Evolutionary conservation across 1,140 invertebrate species (phyloP).

Genomic region (Heliconius nattereri): DNA sequence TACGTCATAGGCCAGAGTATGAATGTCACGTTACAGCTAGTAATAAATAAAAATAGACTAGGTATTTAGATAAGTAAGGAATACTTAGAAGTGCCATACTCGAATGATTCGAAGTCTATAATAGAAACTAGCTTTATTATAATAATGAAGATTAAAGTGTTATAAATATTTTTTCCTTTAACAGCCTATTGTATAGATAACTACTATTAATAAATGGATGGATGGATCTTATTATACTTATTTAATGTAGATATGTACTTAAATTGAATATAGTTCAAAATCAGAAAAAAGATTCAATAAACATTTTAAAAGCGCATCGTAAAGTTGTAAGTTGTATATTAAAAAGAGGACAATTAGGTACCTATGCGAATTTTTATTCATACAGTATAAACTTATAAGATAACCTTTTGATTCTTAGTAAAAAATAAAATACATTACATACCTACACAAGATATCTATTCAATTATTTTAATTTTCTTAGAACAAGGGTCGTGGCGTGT

Average conservation of each 20-base stretch:
- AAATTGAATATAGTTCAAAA: no score
- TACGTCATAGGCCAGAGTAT: not conserved
- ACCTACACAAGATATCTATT: not conserved
- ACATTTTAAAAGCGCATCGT: no score
- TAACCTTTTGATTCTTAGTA: not conserved
- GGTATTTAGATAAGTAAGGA: slow-evolving; percentile 3
- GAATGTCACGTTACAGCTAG: slow-evolving; percentile 10
- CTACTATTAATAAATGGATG: no score
- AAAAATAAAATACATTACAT: not conserved
- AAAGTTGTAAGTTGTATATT: no score
- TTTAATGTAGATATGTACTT: no score
- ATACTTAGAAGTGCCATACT: not conserved
- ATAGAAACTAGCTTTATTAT: slow-evolving; percentile 11
- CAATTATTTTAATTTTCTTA: not conserved
- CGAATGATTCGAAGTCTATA: not conserved
- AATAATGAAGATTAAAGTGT: not conserved
- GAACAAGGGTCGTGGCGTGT: not conserved
- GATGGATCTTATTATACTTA: no score
- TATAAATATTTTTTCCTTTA: not conserved
- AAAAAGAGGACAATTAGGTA: no score
- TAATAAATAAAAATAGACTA: slow-evolving; percentile 15
- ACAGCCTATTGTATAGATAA: not conserved
- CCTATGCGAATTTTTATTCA: no score
- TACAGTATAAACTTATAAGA: no score
- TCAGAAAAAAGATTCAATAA: no score